These are phyloP conservation scores for Scyliorhinus canicula DNA, from an alignment of 2,797 vertebrate species.

Conservation along the genomic window DNA sequence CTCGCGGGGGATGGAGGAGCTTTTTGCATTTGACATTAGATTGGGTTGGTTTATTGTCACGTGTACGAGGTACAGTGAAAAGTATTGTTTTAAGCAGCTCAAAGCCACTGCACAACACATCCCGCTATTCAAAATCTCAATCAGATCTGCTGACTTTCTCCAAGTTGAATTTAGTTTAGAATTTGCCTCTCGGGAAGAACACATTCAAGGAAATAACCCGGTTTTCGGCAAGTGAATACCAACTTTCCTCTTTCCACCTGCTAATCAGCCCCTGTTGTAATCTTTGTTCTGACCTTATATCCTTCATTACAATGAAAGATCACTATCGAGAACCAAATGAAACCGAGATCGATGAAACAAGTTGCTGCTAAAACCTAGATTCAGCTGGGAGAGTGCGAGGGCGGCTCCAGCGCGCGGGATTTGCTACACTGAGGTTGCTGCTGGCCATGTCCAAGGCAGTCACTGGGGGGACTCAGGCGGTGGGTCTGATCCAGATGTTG, in stretches of 20 bases:
- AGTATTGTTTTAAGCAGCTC: too few species aligned
- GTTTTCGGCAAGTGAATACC: neutral
- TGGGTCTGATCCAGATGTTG: neutral
- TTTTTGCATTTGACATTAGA: too few species aligned
- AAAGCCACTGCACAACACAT: too few species aligned
- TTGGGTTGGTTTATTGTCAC: too few species aligned
- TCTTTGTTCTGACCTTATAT: neutral
- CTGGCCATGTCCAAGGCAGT: neutral
- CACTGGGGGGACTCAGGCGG: neutral
- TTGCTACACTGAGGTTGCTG: neutral
- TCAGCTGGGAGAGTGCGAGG: neutral
- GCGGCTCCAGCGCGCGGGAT: neutral
- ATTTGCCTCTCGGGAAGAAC: neutral
- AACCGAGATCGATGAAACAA: neutral
- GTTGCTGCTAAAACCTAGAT: neutral
- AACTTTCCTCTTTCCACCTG: neutral
- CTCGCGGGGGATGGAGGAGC: too few species aligned
- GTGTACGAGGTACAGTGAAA: too few species aligned
- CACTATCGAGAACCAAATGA: neutral
- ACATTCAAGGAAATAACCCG: neutral
- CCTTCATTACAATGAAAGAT: neutral
- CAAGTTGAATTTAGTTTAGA: neutral
- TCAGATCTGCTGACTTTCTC: too few species aligned
- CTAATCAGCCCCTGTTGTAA: neutral
- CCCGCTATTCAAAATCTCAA: neutral